Evolutionary conservation across 2,888 invertebrate species (phyloP).

Genomic region (Incurvaria masculella): DNA sequence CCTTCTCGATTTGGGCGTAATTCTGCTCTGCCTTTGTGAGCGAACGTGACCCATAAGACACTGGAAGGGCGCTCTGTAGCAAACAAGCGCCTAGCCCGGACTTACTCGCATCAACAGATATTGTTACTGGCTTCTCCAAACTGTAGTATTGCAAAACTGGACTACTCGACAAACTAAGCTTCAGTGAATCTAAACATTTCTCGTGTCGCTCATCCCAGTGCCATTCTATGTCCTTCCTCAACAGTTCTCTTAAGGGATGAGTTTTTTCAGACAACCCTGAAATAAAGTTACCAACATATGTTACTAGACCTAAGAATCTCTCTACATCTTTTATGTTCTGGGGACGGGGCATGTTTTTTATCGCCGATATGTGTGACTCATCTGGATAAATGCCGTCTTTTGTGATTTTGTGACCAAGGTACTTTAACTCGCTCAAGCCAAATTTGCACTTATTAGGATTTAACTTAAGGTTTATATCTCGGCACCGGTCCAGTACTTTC

Average conservation of each 20-base stretch:
- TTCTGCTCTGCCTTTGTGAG: conserved; percentile 13
- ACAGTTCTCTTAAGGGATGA: conserved; percentile 12
- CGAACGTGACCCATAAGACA: conserved; percentile 16
- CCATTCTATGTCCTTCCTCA: conserved; percentile 9
- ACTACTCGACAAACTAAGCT: conserved; percentile 5
- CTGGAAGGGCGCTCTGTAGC: conserved; percentile 14
- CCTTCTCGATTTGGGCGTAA: conserved; percentile 16
- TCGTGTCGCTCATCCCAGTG: conserved; percentile 4
- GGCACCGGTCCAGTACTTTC: conserved; percentile 6
- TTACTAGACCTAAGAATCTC: conserved; percentile 17
- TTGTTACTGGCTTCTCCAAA: conserved; percentile 10
- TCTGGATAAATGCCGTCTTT: conserved; percentile 11
- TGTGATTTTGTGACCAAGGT: conserved; percentile 6
- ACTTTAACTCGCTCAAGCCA: conserved; percentile 4
- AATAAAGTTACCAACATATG: conserved; percentile 17
- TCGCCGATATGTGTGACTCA: conserved; percentile 12
- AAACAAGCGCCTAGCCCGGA: conserved; percentile 17
- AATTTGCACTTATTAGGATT: conserved; percentile 6
- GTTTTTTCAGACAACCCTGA: conserved; percentile 18
- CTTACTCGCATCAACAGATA: conserved; percentile 15
- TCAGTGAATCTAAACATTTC: conserved; percentile 2
- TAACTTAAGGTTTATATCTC: conserved; percentile 5
- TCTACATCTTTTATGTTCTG: conserved; percentile 15
- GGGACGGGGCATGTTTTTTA: conserved; percentile 16
- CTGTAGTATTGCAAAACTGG: conserved; percentile 16